Base-by-base conservation (phyloP, 2,888 invertebrate species). In the Protonemura montana region DNA sequence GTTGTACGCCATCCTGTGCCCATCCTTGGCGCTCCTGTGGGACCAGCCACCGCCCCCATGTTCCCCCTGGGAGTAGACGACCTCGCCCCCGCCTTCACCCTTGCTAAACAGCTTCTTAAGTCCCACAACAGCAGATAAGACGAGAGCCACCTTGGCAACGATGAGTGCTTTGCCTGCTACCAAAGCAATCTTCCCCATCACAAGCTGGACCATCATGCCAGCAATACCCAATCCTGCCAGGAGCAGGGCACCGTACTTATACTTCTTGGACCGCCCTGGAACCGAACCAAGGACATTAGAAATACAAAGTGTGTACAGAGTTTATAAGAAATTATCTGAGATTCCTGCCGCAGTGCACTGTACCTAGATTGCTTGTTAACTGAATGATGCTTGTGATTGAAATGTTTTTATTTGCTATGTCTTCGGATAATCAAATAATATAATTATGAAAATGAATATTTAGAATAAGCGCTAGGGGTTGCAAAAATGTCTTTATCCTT, bases 81-180 rank as follows among this genome's bases (percentile, higher is more conserved):
- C 88, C 84, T 88, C 88, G 29, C 87, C 88, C 21, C 88, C 88
- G 77, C 88, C 87, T 42, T 88, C 88, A 29, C 86, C 87, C 42
- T 87, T 88, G 81, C 88, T 88, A 87, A 89, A 88, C 87, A 88
- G 89, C 88, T 87, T 89, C 87, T 88, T 88, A 82, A 88, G 87
- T 0, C 87, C 87, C 82, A 87, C 86, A 89, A 95, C 92, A 77
- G 94, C 91, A 5, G 94, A 94, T 41, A 95, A 89, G 85, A 94
- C 90, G 28, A 95, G 90, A 0, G 95, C 94, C 84, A 95, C 92
- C 90, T 95, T 95, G 7, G 95, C 94, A 87, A 95, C 92, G 86
- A 95, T 91, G 87, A 95, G 91, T 2, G 95, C 95, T 10, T 94
- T 93, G 80, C 94, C 95, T 0, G 95, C 94, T 88, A 95, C 92